These are phyloP conservation scores for Pavo muticus DNA, from an alignment of 2,113 vertebrate genomes.

Conservation along the genomic window DNA sequence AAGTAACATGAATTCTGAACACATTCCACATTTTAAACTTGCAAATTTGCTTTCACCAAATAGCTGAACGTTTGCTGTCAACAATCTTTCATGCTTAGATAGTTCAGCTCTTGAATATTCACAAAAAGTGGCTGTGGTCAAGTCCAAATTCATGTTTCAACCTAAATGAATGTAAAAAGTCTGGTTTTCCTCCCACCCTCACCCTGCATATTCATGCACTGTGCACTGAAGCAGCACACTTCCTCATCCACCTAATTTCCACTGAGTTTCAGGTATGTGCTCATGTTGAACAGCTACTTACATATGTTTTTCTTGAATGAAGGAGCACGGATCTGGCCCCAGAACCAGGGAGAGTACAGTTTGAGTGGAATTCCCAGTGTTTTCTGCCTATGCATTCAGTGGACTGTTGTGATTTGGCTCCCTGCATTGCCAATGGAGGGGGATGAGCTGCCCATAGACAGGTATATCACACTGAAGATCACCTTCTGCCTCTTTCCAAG, in stretches of 20 bases:
- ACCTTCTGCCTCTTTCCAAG: background rate
- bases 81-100: background rate
- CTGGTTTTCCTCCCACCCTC: background rate
- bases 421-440: rapidly evolving
- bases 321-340: background rate
- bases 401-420: background rate
- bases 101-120: conserved; percentile 19
- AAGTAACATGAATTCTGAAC: conserved; percentile 4
- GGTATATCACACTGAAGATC: background rate
- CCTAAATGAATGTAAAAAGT: background rate
- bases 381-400: background rate
- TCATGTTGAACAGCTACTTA: conserved; percentile 29
- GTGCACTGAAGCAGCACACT: background rate
- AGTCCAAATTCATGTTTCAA: background rate
- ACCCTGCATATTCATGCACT: background rate
- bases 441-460: background rate
- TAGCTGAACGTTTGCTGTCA: background rate
- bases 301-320: conserved; percentile 46
- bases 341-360: background rate
- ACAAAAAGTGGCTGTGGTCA: background rate
- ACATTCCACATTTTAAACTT: conserved; percentile 3
- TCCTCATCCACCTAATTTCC: conserved; percentile 18
- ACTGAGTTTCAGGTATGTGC: conserved; percentile 25
- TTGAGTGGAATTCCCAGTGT: background rate
- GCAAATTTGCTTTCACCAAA: conserved; percentile 14